Conservation (phyloP, 2,797 vertebrate species). For the Micrastur ruficollis region DNA sequence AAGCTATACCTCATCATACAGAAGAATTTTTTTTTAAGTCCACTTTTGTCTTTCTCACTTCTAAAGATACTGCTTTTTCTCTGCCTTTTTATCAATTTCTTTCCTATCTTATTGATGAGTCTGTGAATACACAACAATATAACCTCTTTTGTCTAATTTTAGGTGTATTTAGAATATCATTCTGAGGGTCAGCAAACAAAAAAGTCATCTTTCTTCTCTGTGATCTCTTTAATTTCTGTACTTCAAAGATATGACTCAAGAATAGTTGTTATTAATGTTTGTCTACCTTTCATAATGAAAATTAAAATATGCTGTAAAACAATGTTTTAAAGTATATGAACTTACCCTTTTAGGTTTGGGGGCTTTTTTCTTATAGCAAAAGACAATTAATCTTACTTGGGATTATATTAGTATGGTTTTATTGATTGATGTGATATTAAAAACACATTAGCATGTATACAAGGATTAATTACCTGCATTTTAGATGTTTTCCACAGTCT, state of each 20-base stretch:
- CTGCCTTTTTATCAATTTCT: background rate
- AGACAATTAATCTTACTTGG: background rate
- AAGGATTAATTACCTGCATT: background rate
- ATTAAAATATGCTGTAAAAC: background rate
- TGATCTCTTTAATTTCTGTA: background rate
- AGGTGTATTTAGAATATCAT: background rate
- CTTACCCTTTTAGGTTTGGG: fast-evolving
- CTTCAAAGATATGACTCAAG: background rate
- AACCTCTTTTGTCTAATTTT: background rate
- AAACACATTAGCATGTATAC: background rate
- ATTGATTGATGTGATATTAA: background rate
- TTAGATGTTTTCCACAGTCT: background rate
- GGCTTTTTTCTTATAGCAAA: background rate
- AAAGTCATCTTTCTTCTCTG: background rate
- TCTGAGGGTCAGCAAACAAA: background rate
- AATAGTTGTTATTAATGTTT: background rate
- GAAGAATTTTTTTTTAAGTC: background rate
- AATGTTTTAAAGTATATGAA: background rate
- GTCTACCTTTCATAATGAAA: background rate
- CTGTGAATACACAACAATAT: background rate
- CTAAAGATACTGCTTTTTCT: background rate
- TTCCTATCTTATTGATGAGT: background rate
- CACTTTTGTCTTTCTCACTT: background rate
- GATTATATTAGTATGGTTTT: background rate
- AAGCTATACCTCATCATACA: background rate